Conservation (phyloP, 2,888 invertebrate genomes). For the Syrista parreyssii region DNA sequence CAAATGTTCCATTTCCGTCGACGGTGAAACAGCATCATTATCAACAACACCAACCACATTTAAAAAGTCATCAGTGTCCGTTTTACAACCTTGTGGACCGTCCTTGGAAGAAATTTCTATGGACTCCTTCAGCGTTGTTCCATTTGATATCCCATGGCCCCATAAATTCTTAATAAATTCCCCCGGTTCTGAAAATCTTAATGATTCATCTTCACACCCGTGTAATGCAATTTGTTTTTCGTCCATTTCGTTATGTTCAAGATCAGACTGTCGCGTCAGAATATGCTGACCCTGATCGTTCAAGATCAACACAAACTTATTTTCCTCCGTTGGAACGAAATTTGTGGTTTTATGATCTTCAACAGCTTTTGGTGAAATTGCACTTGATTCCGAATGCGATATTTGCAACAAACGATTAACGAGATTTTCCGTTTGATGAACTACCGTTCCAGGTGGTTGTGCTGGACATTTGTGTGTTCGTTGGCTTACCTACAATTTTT, state of each 20-base stretch:
- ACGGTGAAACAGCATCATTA: conserved; percentile 74
- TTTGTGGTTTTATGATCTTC: conserved; percentile 66
- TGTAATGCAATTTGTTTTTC: conserved; percentile 13
- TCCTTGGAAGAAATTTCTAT: conserved; percentile 27
- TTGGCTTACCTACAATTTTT: conserved; percentile 76
- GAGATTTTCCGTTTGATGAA: conserved; percentile 58
- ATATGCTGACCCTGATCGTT: conserved; percentile 55
- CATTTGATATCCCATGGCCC: conserved; percentile 33
- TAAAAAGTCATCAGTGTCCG: conserved; percentile 61
- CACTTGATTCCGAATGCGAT: conserved; percentile 36
- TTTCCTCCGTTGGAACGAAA: conserved; percentile 36
- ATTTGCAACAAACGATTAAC: conserved; percentile 44
- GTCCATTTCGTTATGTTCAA: conserved; percentile 23
- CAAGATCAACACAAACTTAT: conserved; percentile 56
- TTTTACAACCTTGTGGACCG: conserved; percentile 21
- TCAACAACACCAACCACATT: conserved; percentile 67
- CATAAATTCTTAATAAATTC: conserved; percentile 24
- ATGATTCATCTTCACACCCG: conserved; percentile 10
- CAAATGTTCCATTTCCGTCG: conserved; percentile 74
- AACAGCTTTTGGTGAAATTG: conserved; percentile 62
- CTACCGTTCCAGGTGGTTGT: conserved; percentile 72
- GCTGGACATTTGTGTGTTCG: conserved; percentile 83
- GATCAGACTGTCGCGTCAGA: conserved; percentile 49
- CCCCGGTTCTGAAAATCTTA: conserved; percentile 12
- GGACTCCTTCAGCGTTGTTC: conserved; percentile 15